phyloP scores from a whole-genome alignment of 2,888 invertebrate species.

The Antheraea assamensis region DNA sequence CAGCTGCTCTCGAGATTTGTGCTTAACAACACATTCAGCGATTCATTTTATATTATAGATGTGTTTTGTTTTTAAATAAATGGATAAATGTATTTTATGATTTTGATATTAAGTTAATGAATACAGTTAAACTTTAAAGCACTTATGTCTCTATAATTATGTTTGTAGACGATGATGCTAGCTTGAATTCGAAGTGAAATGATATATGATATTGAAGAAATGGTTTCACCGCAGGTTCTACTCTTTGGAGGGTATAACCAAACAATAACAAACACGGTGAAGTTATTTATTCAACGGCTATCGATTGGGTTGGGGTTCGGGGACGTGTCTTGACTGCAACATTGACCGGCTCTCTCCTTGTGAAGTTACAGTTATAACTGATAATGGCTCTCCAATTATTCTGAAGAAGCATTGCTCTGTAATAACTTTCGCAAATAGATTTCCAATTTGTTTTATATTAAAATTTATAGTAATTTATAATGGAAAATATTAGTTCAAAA shows the following conservation, averaged over 20 bases:
- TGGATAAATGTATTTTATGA: too few species aligned
- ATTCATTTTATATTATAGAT: too few species aligned
- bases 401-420: background rate
- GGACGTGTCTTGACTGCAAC: constrained; percentile 45
- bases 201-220: background rate
- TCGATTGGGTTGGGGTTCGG: constrained; percentile 40
- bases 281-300: constrained; percentile 52
- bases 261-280: constrained; percentile 18
- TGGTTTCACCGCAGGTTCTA: background rate
- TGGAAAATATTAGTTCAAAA: too few species aligned
- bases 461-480: background rate
- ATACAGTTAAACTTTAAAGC: too few species aligned
- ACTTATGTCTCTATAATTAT: too few species aligned
- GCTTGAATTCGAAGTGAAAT: background rate
- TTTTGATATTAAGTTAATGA: too few species aligned
- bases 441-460: background rate
- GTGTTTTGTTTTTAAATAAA: too few species aligned
- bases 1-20: too few species aligned
- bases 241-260: constrained; percentile 1
- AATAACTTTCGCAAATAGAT: background rate
- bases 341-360: constrained; percentile 26
- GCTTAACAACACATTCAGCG: too few species aligned
- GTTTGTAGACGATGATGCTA: too few species aligned
- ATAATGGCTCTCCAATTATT: constrained; percentile 28
- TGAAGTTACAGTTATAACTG: constrained; percentile 34